Percentiles rank a stretch among this genome's conserved stretches.
These are phyloP conservation scores for Tricholaema leucomelas DNA, from an alignment of 2,113 vertebrate genomes.

Conservation along the genomic window DNA sequence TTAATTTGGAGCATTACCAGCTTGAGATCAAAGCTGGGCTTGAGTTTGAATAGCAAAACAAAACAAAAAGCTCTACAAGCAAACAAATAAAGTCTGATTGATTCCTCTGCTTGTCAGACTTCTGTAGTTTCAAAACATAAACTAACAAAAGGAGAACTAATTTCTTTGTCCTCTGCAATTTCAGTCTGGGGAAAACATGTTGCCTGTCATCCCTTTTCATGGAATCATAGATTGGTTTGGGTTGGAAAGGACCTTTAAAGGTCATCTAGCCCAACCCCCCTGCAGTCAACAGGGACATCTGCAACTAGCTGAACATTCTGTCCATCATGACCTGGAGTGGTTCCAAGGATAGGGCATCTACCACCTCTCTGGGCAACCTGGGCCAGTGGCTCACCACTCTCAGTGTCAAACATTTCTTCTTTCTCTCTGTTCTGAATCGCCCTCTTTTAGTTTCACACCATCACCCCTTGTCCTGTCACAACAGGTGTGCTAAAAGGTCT, in stretches of 20 bases:
- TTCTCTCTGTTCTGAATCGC: not conserved
- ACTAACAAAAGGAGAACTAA: constrained; percentile 44
- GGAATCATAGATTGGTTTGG: not conserved
- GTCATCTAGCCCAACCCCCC: not conserved
- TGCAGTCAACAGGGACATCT: not conserved
- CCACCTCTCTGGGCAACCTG: not conserved
- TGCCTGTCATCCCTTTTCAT: not conserved
- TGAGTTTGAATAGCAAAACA: constrained; percentile 19
- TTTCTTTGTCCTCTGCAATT: constrained; percentile 8
- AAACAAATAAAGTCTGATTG: constrained; percentile 51
- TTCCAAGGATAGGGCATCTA: not conserved
- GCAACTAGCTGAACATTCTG: not conserved
- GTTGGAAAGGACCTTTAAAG: not conserved
- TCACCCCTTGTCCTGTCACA: not conserved
- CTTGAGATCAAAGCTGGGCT: constrained; percentile 46
- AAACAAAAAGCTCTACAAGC: constrained; percentile 22
- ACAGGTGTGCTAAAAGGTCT: not conserved
- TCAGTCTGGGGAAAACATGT: not conserved
- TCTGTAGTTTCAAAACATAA: constrained; percentile 47
- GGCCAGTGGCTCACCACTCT: not conserved
- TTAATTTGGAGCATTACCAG: constrained; percentile 34
- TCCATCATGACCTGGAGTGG: too few relatives aligned
- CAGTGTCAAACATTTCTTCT: too few relatives aligned
- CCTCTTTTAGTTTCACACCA: not conserved
- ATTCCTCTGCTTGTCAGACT: constrained; percentile 48